phyloP scores from a whole-genome alignment of 1,140 invertebrate genomes.

The Tachypleus tridentatus region DNA sequence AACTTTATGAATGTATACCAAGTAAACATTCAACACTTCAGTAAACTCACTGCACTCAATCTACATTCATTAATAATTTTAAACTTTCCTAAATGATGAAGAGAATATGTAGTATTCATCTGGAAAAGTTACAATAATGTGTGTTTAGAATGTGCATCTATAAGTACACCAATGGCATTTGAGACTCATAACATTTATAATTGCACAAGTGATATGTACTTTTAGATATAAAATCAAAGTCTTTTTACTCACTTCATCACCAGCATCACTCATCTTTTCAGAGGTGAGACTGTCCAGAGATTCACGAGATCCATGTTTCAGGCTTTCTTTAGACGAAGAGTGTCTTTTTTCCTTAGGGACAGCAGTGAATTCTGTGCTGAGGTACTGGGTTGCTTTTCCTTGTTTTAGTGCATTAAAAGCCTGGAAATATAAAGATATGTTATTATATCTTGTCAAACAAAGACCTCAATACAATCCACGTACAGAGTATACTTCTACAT shows the following conservation, averaged over 20 bases:
- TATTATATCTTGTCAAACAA: not conserved
- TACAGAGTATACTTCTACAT: not conserved
- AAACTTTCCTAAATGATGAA: conserved; percentile 5
- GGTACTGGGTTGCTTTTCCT: conserved; percentile 22
- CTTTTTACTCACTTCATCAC: conserved; percentile 44
- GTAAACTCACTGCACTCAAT: not conserved
- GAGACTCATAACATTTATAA: conserved; percentile 3
- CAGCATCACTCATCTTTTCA: conserved; percentile 34
- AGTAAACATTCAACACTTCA: too few relatives aligned
- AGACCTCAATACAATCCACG: not conserved
- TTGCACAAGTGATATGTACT: not conserved
- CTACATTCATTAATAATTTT: not conserved
- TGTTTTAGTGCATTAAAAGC: conserved; percentile 19
- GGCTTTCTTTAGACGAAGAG: conserved; percentile 34
- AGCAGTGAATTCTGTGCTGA: conserved; percentile 18
- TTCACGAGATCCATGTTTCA: conserved; percentile 44
- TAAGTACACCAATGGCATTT: conserved; percentile 5
- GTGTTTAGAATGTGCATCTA: not conserved
- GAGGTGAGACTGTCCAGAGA: conserved; percentile 47
- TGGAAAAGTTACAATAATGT: not conserved
- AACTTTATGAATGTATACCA: too few relatives aligned
- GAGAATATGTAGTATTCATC: conserved; percentile 1
- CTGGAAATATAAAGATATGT: conserved; percentile 12
- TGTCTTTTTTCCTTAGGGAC: conserved; percentile 35
- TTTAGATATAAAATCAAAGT: not conserved